Evolutionary conservation across 2,888 invertebrate species (phyloP).

Genomic region (Eupithecia abbreviata): DNA sequence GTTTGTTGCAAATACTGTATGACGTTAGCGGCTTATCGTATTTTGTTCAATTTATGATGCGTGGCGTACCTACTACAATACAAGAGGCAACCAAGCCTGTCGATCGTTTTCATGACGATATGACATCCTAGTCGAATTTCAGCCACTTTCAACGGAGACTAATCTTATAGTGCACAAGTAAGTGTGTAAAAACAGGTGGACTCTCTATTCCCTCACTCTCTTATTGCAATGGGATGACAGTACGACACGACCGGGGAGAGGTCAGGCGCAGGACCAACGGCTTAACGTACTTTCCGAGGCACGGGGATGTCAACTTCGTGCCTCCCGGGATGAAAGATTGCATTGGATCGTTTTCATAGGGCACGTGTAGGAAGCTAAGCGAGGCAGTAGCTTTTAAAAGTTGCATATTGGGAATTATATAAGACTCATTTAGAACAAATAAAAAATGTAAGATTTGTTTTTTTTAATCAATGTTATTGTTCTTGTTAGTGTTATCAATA

Average conservation of each 20-base stretch:
- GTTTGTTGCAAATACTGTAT: slow-evolving; percentile 3
- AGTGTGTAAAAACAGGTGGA: background rate
- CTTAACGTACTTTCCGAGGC: slow-evolving; percentile 2
- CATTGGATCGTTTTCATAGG: background rate
- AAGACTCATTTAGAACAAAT: background rate
- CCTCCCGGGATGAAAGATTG: background rate
- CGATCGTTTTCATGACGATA: background rate
- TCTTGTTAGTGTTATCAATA: slow-evolving; percentile 5
- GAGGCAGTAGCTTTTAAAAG: background rate
- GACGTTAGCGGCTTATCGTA: slow-evolving; percentile 1
- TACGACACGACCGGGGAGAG: background rate
- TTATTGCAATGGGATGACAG: background rate
- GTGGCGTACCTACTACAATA: background rate
- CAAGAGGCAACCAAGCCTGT: background rate
- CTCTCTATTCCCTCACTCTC: background rate
- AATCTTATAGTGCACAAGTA: background rate
- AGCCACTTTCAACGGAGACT: background rate
- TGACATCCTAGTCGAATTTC: background rate
- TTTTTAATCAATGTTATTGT: background rate
- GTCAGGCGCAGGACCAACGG: background rate
- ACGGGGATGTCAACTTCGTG: background rate
- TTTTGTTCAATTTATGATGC: background rate
- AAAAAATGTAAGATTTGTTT: background rate
- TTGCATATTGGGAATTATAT: background rate
- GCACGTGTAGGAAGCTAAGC: background rate